Conservation (phyloP, 1,140 invertebrate species). For the Metopolophium dirhodum region DNA sequence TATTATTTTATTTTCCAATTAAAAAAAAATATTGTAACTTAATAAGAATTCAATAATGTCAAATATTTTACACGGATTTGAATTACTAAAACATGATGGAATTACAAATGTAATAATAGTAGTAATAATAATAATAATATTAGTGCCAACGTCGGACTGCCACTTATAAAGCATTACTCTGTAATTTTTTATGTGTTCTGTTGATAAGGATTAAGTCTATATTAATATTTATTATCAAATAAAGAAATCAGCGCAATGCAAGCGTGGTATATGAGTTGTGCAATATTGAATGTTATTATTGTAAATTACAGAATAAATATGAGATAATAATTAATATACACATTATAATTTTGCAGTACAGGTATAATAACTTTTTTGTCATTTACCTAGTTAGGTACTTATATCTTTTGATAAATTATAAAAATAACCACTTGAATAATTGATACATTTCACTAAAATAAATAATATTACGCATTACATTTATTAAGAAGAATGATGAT, state of each 20-base stretch:
- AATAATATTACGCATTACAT: neutral
- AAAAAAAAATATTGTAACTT: neutral
- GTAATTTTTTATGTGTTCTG: neutral
- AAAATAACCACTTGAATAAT: neutral
- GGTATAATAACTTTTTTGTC: neutral
- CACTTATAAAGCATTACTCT: neutral
- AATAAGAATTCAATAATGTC: neutral
- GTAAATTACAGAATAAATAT: neutral
- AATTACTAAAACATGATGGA: neutral
- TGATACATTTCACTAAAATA: neutral
- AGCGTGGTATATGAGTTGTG: neutral
- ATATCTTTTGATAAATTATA: too few relatives aligned
- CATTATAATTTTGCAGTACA: neutral
- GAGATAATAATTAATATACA: constrained; percentile 2
- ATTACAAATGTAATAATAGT: neutral
- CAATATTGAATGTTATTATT: neutral
- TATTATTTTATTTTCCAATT: neutral
- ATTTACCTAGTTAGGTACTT: neutral
- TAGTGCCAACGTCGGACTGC: neutral
- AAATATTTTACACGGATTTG: neutral
- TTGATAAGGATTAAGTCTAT: neutral
- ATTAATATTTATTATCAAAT: neutral
- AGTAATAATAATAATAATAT: neutral
- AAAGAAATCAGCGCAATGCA: neutral
- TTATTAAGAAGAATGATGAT: too few relatives aligned